phyloP scores from a whole-genome alignment of 2,797 vertebrate species.

The Glyptemys insculpta region DNA sequence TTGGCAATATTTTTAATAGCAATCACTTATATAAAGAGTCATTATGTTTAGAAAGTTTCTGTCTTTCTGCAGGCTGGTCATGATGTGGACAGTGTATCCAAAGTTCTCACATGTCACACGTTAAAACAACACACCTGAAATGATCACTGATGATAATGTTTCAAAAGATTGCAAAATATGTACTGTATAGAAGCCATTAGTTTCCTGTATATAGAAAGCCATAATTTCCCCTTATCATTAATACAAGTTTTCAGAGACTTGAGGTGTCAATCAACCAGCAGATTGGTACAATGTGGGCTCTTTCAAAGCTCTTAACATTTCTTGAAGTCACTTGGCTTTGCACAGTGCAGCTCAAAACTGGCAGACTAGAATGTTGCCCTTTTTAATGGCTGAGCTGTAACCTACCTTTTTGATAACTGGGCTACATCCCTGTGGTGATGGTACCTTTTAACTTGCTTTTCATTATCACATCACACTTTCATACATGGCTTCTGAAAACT shows the following conservation, averaged over 20 bases:
- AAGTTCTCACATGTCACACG: background rate
- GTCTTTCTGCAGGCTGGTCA: background rate
- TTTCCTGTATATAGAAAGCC: background rate
- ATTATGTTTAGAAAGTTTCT: background rate
- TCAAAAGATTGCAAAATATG: background rate
- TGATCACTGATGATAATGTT: background rate
- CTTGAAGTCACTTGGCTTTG: background rate
- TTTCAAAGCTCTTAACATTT: background rate
- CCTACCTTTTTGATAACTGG: background rate
- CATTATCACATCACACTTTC: background rate
- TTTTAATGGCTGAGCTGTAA: background rate
- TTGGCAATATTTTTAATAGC: background rate
- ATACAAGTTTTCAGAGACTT: accelerated
- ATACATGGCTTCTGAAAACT: background rate
- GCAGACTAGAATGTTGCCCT: background rate
- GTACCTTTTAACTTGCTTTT: background rate
- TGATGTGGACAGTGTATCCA: background rate
- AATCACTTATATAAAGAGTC: background rate
- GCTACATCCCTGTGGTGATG: background rate
- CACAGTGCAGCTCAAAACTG: background rate
- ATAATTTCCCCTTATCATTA: background rate
- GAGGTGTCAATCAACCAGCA: background rate
- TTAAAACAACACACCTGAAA: background rate
- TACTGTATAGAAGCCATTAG: background rate
- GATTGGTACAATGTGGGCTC: background rate